Evolutionary conservation across 1,140 invertebrate genomes (phyloP).

Genomic region (Lysiphlebus fabarum): DNA sequence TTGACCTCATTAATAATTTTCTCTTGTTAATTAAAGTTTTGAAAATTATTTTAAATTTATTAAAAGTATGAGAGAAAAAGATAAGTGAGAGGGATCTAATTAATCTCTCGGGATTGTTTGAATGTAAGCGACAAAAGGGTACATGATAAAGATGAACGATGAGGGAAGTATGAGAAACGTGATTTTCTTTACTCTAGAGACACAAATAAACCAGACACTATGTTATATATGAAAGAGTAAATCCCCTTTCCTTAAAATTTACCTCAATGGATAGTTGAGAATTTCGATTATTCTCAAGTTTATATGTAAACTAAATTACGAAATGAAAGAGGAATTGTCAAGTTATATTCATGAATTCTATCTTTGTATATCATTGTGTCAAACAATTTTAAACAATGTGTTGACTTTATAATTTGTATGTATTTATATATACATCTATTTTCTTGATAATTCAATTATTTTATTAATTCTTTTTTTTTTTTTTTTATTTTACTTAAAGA

Average conservation of each 20-base stretch:
- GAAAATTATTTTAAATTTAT: background rate
- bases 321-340: background rate
- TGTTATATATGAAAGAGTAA: no score
- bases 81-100: slow-evolving; percentile 8
- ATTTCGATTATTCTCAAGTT: slow-evolving; percentile 22
- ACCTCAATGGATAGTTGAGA: background rate
- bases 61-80: no score
- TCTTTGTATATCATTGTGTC: slow-evolving; percentile 1
- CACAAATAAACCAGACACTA: no score
- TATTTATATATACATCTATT: background rate
- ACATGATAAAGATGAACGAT: background rate
- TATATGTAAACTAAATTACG: slow-evolving; percentile 22
- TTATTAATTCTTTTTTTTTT: slow-evolving; percentile 24
- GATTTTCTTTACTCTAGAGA: slow-evolving; percentile 3
- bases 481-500: slow-evolving; percentile 47
- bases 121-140: slow-evolving; percentile 19
- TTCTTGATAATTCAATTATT: slow-evolving; percentile 4
- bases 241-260: background rate
- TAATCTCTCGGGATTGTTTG: slow-evolving; percentile 23
- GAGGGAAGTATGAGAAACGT: slow-evolving; percentile 3
- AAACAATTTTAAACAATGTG: no score
- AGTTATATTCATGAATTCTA: slow-evolving; percentile 14
- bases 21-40: background rate
- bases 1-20: background rate
- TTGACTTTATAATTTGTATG: background rate